A percentile compares a stretch with the other conserved stretches of the same genome.
phyloP scores from a whole-genome alignment of 2,888 invertebrate species.

The Falcaria lacertinaria region DNA sequence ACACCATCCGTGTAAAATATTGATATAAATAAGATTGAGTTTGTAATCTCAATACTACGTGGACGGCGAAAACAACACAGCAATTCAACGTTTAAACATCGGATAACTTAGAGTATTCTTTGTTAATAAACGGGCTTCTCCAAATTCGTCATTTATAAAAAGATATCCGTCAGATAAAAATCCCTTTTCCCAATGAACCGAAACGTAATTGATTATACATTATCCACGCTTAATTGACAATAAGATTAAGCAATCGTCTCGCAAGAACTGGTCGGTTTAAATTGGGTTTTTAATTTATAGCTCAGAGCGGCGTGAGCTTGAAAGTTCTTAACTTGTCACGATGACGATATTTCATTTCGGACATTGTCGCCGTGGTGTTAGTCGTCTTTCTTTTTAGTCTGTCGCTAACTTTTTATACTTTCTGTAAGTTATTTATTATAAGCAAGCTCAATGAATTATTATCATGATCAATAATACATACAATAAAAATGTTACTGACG shows the following conservation, averaged over 20 bases:
- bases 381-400: constrained; percentile 28
- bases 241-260: constrained; percentile 23
- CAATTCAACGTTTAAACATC: too few relatives aligned
- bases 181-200: neutral
- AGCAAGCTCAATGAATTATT: too few relatives aligned
- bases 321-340: constrained; percentile 51
- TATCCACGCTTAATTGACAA: constrained; percentile 8
- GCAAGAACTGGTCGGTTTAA: constrained; percentile 17
- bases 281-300: constrained; percentile 37
- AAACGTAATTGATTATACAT: constrained; percentile 2
- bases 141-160: neutral
- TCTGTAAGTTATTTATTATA: too few relatives aligned
- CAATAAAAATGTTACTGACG: too few relatives aligned
- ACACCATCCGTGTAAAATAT: too few relatives aligned
- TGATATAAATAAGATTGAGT: too few relatives aligned
- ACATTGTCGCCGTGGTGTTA: constrained; percentile 29
- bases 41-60: too few relatives aligned
- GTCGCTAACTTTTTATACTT: too few relatives aligned
- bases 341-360: constrained; percentile 53
- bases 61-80: too few relatives aligned
- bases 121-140: too few relatives aligned
- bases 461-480: too few relatives aligned
- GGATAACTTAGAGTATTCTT: too few relatives aligned
- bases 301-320: constrained; percentile 21
- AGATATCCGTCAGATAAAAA: neutral